Evolutionary conservation across 2,888 invertebrate genomes (phyloP), one percentile per base, ranked within the genome.

Genomic region (Papilio protenor): DNA sequence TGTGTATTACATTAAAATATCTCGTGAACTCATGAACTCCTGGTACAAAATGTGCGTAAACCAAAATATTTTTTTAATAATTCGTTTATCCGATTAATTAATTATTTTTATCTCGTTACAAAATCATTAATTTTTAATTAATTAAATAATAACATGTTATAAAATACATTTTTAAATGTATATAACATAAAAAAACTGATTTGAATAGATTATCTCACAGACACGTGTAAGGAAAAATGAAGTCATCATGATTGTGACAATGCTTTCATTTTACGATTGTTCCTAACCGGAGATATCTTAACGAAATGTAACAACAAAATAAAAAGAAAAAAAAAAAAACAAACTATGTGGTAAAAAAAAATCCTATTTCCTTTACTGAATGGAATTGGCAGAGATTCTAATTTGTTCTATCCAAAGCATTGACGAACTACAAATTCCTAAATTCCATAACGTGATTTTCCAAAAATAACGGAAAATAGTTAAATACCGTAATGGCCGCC

Each of bases 11-110:
- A 64, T 40, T 66, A 3, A n/a, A 40, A 66, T n/a, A 40, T 40
- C 18, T 66, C 66, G 40, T 40, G 40, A 66, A 66, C 23, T 66
- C n/a, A 66, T 66, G 33, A 40, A n/a, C 10, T 40, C 66, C 66
- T 66, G 66, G 66, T 66, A 40, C 66, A 66, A n/a, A 66, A n/a
- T 10, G n/a, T 66, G 33, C 66, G 66, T 66, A 40, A 16, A 33
- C 40, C 40, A 66, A 66, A 40, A 66, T n/a, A 40, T n/a, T 66
- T 18, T 64, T 8, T 33, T 14, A 14, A 18, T 33, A 16, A 33
- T 64, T 33, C 14, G n/a, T n/a, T n/a, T n/a, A 18, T 33, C 6
- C n/a, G 55, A n/a, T n/a, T 21, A 21, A 59, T 23, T 59, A 59
- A 59, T 61, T 23, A 23, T 12, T 27, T 27, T 61, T 61, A 23